Percentiles rank a stretch among this genome's conserved stretches.
phyloP scores from a whole-genome alignment of 2,113 vertebrate species.

The Neodon shergylaensis region DNA sequence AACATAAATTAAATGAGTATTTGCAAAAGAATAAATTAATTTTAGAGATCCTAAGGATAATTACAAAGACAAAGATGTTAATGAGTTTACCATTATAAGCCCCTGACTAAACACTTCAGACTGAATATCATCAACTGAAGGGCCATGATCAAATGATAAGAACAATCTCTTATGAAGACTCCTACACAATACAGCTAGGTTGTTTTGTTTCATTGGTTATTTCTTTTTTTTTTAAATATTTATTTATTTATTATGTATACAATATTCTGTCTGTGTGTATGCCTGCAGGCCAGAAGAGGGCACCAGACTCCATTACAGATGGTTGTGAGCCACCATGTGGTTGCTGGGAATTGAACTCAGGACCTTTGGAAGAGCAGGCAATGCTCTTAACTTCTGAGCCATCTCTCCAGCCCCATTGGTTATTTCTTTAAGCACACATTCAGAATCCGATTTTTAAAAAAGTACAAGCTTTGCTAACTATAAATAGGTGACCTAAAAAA shows the following conservation, averaged over 20 bases:
- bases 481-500: neutral
- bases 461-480: neutral
- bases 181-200: neutral
- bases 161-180: neutral
- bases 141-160: neutral
- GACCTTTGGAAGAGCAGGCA: no score
- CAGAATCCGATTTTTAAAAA: neutral
- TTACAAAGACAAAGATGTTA: conserved; percentile 12
- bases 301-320: no score
- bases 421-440: conserved; percentile 5
- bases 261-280: no score
- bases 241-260: no score
- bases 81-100: neutral
- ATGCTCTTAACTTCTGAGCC: no score
- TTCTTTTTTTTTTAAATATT: no score
- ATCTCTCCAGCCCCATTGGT: no score
- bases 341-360: no score
- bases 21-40: conserved; percentile 19
- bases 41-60: conserved; percentile 2
- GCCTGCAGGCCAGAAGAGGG: no score
- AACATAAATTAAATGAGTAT: neutral
- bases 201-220: neutral
- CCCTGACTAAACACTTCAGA: neutral
- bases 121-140: neutral
- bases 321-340: no score